Percentiles rank a stretch among this genome's conserved stretches.
These are phyloP conservation scores for Gasterosteus aculeatus DNA, from an alignment of 2,113 vertebrate species.

Conservation along the genomic window DNA sequence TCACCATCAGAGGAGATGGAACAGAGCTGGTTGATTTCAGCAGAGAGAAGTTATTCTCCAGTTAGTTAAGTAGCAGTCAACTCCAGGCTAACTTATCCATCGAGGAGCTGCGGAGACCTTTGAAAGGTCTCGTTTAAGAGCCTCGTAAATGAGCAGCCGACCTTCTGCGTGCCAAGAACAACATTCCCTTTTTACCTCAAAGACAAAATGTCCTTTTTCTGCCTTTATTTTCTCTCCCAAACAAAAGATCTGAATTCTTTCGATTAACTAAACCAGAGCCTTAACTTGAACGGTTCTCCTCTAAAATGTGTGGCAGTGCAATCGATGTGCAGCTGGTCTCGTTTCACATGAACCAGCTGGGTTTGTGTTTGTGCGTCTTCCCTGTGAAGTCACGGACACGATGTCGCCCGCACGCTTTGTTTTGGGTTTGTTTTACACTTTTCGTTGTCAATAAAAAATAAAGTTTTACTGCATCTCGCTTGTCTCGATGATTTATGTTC, in stretches of 20 bases:
- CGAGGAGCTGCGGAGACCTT: conserved; percentile 16
- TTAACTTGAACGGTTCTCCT: conserved; percentile 5
- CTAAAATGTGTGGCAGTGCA: conserved; percentile 56
- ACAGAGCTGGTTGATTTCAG: background rate
- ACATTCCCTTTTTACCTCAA: conserved; percentile 37
- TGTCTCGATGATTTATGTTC: background rate
- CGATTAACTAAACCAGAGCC: conserved; percentile 15
- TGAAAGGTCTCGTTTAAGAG: conserved; percentile 16
- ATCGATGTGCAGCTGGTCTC: conserved; percentile 47
- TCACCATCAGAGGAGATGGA: background rate
- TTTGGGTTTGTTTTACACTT: conserved; percentile 50
- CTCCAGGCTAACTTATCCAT: conserved; percentile 42
- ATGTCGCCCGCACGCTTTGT: conserved; percentile 13
- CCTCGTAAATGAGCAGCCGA: conserved; percentile 66
- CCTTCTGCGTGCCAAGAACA: conserved; percentile 67
- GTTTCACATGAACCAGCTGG: conserved; percentile 32
- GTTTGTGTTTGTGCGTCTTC: conserved; percentile 17
- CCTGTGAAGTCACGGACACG: conserved; percentile 20
- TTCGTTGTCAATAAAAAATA: conserved; percentile 61
- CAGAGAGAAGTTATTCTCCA: conserved; percentile 7
- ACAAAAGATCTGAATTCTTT: background rate
- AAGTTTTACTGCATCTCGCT: conserved; percentile 14
- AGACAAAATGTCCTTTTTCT: conserved; percentile 8
- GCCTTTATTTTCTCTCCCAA: background rate
- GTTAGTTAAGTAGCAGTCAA: background rate